Percentiles rank a stretch among this genome's conserved stretches.
Evolutionary conservation across 2,888 invertebrate species (phyloP).

Genomic region (Drosophila anceps): DNA sequence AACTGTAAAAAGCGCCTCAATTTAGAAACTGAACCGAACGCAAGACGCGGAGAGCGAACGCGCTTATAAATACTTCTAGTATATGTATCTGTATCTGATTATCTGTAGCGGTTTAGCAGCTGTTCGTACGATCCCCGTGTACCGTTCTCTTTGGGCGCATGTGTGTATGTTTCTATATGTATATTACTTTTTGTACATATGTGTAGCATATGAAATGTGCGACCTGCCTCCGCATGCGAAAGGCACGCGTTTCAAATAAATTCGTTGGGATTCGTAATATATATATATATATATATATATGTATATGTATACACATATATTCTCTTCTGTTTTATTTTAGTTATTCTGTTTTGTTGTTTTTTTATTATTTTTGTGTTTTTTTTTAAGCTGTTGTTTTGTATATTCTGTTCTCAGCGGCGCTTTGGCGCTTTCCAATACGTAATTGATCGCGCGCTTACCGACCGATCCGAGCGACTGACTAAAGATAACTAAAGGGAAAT

Average conservation of each 20-base stretch:
- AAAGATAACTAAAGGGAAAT: conserved; percentile 84
- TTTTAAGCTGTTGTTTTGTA: conserved; percentile 29
- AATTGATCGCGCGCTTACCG: conserved; percentile 62
- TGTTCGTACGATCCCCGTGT: conserved; percentile 45
- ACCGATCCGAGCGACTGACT: conserved; percentile 83
- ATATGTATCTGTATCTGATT: conserved; percentile 76
- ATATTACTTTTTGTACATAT: conserved; percentile 34
- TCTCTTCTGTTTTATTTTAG: conserved; percentile 29
- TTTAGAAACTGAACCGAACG: conserved; percentile 52
- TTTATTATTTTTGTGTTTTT: conserved; percentile 9
- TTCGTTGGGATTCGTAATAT: conserved; percentile 33
- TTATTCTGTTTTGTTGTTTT: conserved; percentile 17
- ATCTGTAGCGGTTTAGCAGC: conserved; percentile 69
- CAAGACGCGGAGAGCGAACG: conserved; percentile 37
- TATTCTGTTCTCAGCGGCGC: conserved; percentile 21
- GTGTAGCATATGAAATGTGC: conserved; percentile 47
- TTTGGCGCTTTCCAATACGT: conserved; percentile 31
- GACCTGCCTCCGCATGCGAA: conserved; percentile 53
- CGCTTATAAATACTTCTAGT: conserved; percentile 76
- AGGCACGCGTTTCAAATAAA: conserved; percentile 51
- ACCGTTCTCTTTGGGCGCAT: conserved; percentile 4
- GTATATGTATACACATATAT: conserved; percentile 15
- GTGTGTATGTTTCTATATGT: conserved; percentile 19
- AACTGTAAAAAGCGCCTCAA: conserved; percentile 63
- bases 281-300: background rate